A percentile compares a stretch with the other conserved stretches of the same genome.
Conservation (phyloP, 2,888 invertebrate species). For the Cryptocephalus primarius region DNA sequence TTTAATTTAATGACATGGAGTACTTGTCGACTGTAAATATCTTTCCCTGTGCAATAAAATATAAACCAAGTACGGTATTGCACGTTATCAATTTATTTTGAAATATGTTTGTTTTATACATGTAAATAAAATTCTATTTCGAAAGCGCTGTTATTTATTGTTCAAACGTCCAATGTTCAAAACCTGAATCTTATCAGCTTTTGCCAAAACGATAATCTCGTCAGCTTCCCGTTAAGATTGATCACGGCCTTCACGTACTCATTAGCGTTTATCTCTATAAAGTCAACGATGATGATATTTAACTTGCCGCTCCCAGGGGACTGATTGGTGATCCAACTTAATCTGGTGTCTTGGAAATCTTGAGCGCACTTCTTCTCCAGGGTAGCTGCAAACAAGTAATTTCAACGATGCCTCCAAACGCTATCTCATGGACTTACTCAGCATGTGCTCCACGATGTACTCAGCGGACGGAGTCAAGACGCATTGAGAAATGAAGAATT, state of each 20-base stretch:
- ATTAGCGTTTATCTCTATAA: slow-evolving; percentile 54
- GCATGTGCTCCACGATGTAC: slow-evolving; percentile 40
- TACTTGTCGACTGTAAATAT: too few species aligned
- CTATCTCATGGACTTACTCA: slow-evolving; percentile 21
- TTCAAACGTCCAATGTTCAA: too few species aligned
- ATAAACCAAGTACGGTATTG: too few species aligned
- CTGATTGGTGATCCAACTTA: slow-evolving; percentile 29
- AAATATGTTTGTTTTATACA: too few species aligned
- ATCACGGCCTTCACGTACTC: slow-evolving; percentile 56
- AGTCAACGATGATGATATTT: slow-evolving; percentile 74
- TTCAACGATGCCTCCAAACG: neutral
- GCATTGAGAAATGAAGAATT: slow-evolving; percentile 71
- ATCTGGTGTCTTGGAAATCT: slow-evolving; percentile 27
- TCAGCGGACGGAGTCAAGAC: slow-evolving; percentile 60
- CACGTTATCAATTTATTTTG: too few species aligned
- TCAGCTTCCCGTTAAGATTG: slow-evolving; percentile 41
- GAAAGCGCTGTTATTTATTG: too few species aligned
- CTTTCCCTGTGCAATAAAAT: too few species aligned
- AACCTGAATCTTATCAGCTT: too few species aligned
- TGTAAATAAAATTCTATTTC: too few species aligned
- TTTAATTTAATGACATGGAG: too few species aligned
- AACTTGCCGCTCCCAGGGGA: slow-evolving; percentile 37
- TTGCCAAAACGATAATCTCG: neutral
- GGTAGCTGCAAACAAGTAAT: slow-evolving; percentile 19
- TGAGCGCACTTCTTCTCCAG: slow-evolving; percentile 33